Base-by-base conservation (phyloP, 2,113 vertebrate genomes). In the Neolamprologus kungweensis region DNA sequence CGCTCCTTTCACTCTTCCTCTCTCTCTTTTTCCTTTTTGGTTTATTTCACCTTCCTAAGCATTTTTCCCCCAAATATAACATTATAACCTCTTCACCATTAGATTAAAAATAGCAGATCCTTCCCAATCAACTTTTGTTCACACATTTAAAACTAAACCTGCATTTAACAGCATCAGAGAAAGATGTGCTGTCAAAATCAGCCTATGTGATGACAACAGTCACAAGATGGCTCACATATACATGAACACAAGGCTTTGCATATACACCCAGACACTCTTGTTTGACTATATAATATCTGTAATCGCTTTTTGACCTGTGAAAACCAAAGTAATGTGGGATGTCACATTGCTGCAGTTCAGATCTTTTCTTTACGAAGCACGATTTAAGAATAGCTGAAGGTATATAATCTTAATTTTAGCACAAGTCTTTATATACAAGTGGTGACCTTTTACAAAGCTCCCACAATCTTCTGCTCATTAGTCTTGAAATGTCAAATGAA, bases 101-200 rank as follows among this genome's bases (percentile, higher is more conserved):
- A 73, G 55, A 89, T 42, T 42, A 82, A 89, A 84, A 90, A 85
- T 86, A 92, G 85, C 80, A 90, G 79, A 47, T 21, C 23, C 82
- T 79, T 91, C 85, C 47, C 55, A 13, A 12, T 51, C 23, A 73
- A 26, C 51, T 40, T 45, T 37, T 19, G 51, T 55, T 78, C 75
- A 68, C 13, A 83, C 7, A 7, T 84, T 85, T 83, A 73, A 42
- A 79, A 78, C 71, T 12, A 45, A 51, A 65, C 35, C 40, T 71
- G 81, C 17, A 17, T 83, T 85, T 85, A 83, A 82, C 33, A 79
- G 37, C 42, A 5, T 23, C 81, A 55, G 23, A 53, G 5, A 53
- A 83, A 45, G 23, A 81, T 40, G 1, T 37, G 21, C 33, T 53
- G 17, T 6, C 0, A 78, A 78, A 78, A 47, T 7, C 73, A 31